These are phyloP conservation scores for Decapterus maruadsi DNA, from an alignment of 2,797 vertebrate genomes.

Conservation along the genomic window DNA sequence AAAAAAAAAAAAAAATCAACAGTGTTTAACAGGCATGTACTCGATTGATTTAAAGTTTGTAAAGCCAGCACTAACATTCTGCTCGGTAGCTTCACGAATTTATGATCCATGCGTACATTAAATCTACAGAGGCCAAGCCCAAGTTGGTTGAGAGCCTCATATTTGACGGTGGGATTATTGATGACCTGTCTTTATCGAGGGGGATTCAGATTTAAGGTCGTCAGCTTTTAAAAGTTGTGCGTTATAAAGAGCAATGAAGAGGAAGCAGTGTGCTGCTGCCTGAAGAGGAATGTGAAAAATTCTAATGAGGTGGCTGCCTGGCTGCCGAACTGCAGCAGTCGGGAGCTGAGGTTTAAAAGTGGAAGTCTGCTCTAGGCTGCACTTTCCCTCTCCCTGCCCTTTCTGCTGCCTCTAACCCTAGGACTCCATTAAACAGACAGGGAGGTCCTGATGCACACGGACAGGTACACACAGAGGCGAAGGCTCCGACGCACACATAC, in stretches of 20 bases:
- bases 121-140: slow-evolving; percentile 22
- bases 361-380: slow-evolving; percentile 73
- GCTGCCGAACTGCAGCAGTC: slow-evolving; percentile 65
- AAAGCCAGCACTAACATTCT: slow-evolving; percentile 14
- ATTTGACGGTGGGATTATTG: slow-evolving; percentile 36
- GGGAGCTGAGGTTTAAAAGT: slow-evolving; percentile 66
- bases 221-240: slow-evolving; percentile 48
- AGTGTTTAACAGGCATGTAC: slow-evolving; percentile 2
- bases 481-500: not conserved
- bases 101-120: slow-evolving; percentile 23
- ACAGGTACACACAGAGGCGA: slow-evolving; percentile 56
- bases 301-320: slow-evolving; percentile 72
- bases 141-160: slow-evolving; percentile 40
- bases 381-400: slow-evolving; percentile 69
- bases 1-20: not conserved
- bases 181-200: slow-evolving; percentile 41
- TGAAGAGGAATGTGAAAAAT: slow-evolving; percentile 79
- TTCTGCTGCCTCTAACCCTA: slow-evolving; percentile 34
- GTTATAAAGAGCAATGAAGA: slow-evolving; percentile 46
- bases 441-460: slow-evolving; percentile 45
- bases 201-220: slow-evolving; percentile 26
- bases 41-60: slow-evolving; percentile 29
- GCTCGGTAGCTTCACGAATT: slow-evolving; percentile 26
- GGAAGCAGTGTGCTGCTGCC: slow-evolving; percentile 59
- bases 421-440: slow-evolving; percentile 69